Conservation (phyloP, 1,140 invertebrate species). For the Drosophila bifasciata region DNA sequence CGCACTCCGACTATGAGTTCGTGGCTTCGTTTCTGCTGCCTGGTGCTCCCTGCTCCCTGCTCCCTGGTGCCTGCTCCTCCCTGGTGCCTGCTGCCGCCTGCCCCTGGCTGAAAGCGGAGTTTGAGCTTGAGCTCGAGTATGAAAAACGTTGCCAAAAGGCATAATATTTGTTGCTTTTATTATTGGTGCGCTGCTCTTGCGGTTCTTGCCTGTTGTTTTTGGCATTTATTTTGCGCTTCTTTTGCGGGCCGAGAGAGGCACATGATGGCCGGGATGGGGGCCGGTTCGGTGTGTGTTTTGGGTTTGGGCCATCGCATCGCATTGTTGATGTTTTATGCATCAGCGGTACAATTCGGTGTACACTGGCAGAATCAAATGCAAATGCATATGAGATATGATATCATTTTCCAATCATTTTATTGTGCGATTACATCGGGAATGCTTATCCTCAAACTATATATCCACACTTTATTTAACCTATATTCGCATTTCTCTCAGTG, state of each 20-base stretch:
- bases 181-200: constrained; percentile 49
- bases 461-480: background rate
- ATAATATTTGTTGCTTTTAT: constrained; percentile 70
- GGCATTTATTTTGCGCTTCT: constrained; percentile 72
- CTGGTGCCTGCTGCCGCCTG: background rate
- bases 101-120: constrained; percentile 32
- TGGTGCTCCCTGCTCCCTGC: constrained; percentile 8
- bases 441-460: too few species aligned
- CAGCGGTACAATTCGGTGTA: constrained; percentile 56
- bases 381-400: too few species aligned
- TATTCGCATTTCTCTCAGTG: constrained; percentile 35
- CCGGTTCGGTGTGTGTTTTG: constrained; percentile 9
- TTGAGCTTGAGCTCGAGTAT: constrained; percentile 38
- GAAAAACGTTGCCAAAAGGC: constrained; percentile 77
- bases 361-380: constrained; percentile 3
- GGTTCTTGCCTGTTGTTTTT: constrained; percentile 36
- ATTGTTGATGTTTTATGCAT: constrained; percentile 78
- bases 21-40: constrained; percentile 41
- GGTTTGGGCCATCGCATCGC: constrained; percentile 54
- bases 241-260: constrained; percentile 32
- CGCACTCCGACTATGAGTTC: constrained; percentile 41
- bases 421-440: too few species aligned
- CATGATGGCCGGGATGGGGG: constrained; percentile 6
- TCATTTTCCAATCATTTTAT: too few species aligned
- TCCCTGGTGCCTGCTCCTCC: background rate